Base-by-base conservation (phyloP, 2,113 vertebrate genomes). In the Microcebus jonahi region DNA sequence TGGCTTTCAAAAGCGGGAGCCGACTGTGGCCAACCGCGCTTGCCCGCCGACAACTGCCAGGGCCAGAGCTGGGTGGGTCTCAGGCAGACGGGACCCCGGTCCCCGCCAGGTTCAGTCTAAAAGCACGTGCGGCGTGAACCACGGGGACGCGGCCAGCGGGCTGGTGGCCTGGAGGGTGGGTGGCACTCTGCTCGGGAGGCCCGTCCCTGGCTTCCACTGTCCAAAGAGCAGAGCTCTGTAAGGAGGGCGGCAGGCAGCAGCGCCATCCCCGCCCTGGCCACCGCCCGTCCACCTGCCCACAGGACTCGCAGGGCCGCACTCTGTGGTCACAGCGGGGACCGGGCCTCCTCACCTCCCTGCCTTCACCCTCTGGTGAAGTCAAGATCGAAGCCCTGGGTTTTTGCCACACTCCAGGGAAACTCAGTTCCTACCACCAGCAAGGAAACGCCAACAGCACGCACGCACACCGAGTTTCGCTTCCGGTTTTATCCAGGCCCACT, bases 61-160 rank as follows among this genome's bases (percentile, higher is more conserved):
- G 6, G 59, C 53, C 71, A 65, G 39, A 6, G 17, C 67, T 8
- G 45, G 45, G 45, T 50, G 57, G 53, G 53, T 55, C 53, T 55
- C 15, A 55, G 53, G n/a, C n/a, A n/a, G n/a, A n/a, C n/a, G 73
- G 67, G 73, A 61, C 5, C 59, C 25, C 4, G 45, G 9, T 25
- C 36, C 25, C 36, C 2, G 17, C 29, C 57, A 31, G 68, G 12
- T 25, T 45, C 29, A 2, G 53, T 11, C 50, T 79, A 1, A 61
- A 27, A 14, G 31, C 42, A 61, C 0, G 0, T 0, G 12, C 36
- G 9, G 13, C 4, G 13, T 11, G 67, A 63, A 53, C 11, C 5
- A 11, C 23, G 1, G 2, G 5, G 53, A 36, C 5, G 20, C 27
- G 29, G 39, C 34, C 18, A 31, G 11, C 25, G 4, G 25, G 13